Conservation (phyloP, 2,888 invertebrate species). For the Shargacucullia verbasci region DNA sequence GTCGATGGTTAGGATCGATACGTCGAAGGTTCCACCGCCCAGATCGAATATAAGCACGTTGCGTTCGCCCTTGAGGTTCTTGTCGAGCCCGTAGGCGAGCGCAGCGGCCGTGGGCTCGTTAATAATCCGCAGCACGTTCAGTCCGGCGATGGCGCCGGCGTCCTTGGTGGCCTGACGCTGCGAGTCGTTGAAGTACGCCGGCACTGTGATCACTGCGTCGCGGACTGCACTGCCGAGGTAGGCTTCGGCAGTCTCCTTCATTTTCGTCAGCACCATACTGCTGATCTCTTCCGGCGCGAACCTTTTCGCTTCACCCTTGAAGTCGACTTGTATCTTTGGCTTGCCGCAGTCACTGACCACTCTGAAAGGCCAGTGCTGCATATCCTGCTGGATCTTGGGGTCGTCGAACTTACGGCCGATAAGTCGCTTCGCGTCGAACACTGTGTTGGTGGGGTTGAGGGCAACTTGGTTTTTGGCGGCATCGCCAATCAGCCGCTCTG, state of each 20-base stretch:
- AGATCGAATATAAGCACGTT: conserved; percentile 91
- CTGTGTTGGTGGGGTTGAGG: conserved; percentile 93
- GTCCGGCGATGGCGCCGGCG: conserved; percentile 93
- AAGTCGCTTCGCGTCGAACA: conserved; percentile 92
- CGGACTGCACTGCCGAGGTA: conserved; percentile 91
- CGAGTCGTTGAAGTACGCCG: conserved; percentile 94
- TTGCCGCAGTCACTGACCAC: conserved; percentile 91
- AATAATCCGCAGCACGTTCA: conserved; percentile 95
- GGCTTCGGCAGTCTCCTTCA: conserved; percentile 92
- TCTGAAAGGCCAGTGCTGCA: conserved; percentile 95
- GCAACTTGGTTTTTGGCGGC: conserved; percentile 96
- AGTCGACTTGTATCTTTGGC: conserved; percentile 91
- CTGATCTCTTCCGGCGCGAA: conserved; percentile 93
- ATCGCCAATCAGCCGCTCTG: conserved; percentile 95
- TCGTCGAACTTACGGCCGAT: conserved; percentile 95
- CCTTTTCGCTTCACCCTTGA: conserved; percentile 90
- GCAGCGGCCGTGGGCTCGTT: conserved; percentile 95
- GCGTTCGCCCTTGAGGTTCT: conserved; percentile 90
- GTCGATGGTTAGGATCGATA: conserved; percentile 94
- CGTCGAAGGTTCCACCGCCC: conserved; percentile 93
- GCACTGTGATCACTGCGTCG: conserved; percentile 95
- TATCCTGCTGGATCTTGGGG: conserved; percentile 93
- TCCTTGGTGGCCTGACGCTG: conserved; percentile 94
- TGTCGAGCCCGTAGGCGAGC: conserved; percentile 92
- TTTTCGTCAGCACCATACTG: conserved; percentile 90